Base-by-base conservation (phyloP, 2,113 vertebrate genomes). In the Toxostoma redivivum region DNA sequence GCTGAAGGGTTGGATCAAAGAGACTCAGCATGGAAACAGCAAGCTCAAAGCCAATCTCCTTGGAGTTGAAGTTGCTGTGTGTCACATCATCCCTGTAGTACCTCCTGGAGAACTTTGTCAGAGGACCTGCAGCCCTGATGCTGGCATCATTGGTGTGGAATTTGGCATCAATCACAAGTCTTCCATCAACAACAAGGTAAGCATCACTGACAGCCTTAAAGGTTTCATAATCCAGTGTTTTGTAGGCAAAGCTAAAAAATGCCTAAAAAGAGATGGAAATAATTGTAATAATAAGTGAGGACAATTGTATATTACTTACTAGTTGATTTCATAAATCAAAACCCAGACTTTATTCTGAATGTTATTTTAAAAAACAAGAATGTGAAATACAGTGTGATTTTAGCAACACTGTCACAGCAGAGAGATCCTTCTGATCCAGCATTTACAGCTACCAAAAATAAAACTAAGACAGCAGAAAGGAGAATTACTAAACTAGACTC, bases 101-200 rank as follows among this genome's bases (percentile, higher is more conserved):
- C 33, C 96, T 90, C 33, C 98, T 98, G 80, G 99, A 98, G 96
- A 98, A 99, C 71, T 98, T 99, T 51, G 99, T 99, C 84, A 99
- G 97, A n/a, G 99, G 97, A 15, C 99, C 99, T 5, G 99, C 99
- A 7, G 98, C 99, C 66, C 95, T 97, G 91, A 99, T 98, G 78
- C 96, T 87, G 22, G 91, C 31, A 85, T 99, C 99, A 2, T 97
- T 98, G 89, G 99, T 99, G 47, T 91, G 91, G 95, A 99, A 99
- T 17, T 88, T 48, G 17, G 96, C 65, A 72, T 99, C 97, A 18
- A 99, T 98, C 73, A 99, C 98, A 11, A 99, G 98, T 15, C 97
- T 98, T 48, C 98, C 97, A 31, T 99, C 99, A 70, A 99, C 99
- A 78, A 99, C 98, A 53, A 99, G 98, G 88, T 98, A 98, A 10